Evolutionary conservation across 2,113 vertebrate genomes (phyloP).

Genomic region (Microtus richardsoni): DNA sequence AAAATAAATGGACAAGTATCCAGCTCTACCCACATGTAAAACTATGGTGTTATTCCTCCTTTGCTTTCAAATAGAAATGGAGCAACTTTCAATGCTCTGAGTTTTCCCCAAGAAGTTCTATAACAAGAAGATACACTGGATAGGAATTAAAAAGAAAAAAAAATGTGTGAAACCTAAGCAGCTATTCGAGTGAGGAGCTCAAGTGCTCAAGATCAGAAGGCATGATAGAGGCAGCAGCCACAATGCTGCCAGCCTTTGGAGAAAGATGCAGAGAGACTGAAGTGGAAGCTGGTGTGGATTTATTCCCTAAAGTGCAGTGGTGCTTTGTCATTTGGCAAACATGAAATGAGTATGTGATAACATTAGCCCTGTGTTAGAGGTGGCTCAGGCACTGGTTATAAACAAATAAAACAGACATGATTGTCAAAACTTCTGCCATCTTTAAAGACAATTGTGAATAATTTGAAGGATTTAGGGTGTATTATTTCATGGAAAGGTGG

Average conservation of each 20-base stretch:
- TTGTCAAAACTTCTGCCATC: background rate
- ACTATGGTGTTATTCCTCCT: background rate
- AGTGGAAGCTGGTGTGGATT: background rate
- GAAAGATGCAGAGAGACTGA: background rate
- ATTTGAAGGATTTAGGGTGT: background rate
- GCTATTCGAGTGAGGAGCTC: background rate
- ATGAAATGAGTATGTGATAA: background rate
- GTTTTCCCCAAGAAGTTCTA: background rate
- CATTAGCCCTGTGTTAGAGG: background rate
- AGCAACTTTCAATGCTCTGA: background rate
- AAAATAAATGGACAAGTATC: background rate
- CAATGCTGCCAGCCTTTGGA: background rate
- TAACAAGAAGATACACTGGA: background rate
- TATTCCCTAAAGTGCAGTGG: background rate
- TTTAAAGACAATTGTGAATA: background rate
- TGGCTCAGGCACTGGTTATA: background rate
- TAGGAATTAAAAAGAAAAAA: slow-evolving; percentile 7
- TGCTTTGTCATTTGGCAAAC: background rate
- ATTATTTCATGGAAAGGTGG: background rate
- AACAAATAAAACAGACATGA: background rate
- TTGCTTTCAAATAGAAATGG: background rate
- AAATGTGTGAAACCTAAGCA: background rate
- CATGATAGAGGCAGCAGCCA: background rate
- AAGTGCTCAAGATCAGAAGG: background rate
- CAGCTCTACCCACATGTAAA: background rate